Evolutionary conservation across 2,113 vertebrate species (phyloP).

Genomic region (Pelecanoides urinatrix): DNA sequence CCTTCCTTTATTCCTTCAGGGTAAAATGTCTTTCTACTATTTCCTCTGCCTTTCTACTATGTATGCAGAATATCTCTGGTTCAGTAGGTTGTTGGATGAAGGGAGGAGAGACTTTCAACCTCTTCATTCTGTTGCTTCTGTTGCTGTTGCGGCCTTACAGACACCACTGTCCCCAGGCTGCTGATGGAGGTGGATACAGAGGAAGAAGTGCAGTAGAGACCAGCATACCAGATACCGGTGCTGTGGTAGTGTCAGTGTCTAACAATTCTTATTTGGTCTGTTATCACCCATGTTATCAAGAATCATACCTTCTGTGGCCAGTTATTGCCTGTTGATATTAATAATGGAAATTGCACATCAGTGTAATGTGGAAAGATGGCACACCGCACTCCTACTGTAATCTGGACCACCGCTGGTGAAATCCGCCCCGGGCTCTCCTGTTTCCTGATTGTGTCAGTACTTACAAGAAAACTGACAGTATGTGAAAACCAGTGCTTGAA

Average conservation of each 20-base stretch:
- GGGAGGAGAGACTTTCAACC: not conserved
- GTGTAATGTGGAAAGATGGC: not conserved
- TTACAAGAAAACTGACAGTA: not conserved
- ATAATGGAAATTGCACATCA: not conserved
- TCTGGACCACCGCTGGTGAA: not conserved
- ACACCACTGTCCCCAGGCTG: accelerated
- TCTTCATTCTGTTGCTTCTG: not conserved
- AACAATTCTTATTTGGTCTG: not conserved
- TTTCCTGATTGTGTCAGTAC: not conserved
- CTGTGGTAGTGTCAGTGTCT: not conserved
- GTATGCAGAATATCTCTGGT: not conserved
- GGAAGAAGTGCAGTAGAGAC: not conserved
- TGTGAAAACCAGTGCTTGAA: not conserved
- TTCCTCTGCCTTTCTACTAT: not conserved
- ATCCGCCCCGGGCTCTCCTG: not conserved
- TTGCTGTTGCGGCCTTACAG: not conserved
- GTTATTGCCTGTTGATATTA: not conserved
- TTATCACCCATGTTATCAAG: not conserved
- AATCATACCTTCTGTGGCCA: not conserved
- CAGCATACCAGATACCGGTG: not conserved
- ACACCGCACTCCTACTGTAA: accelerated
- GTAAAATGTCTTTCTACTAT: not conserved
- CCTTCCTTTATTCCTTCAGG: not conserved
- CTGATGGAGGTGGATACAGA: not conserved
- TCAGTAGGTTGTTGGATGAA: not conserved